Evolutionary conservation across 2,113 vertebrate species (phyloP).

Genomic region (Corythornis vintsioides): DNA sequence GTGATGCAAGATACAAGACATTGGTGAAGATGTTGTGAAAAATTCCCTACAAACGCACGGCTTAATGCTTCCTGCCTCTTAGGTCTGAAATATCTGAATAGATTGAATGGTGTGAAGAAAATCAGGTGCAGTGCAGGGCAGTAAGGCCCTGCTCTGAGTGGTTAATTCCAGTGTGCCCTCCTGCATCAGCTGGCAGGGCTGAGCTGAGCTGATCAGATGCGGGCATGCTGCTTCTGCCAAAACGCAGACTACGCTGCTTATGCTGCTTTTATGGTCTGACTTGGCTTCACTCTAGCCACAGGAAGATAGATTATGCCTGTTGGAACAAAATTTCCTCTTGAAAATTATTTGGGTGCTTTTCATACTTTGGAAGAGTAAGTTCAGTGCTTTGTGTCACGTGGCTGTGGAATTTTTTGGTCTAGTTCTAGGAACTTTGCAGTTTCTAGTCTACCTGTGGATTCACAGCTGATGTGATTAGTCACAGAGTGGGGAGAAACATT

Average conservation of each 20-base stretch:
- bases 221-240: constrained; percentile 59
- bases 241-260: constrained; percentile 57
- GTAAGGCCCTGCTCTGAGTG: background rate
- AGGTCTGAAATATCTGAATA: background rate
- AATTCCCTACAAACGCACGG: background rate
- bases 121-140: constrained; percentile 10
- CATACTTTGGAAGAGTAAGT: constrained; percentile 14
- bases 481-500: background rate
- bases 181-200: constrained; percentile 57
- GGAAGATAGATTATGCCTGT: constrained; percentile 27
- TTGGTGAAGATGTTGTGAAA: background rate
- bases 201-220: constrained; percentile 65
- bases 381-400: background rate
- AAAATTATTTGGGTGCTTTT: constrained; percentile 30
- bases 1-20: background rate
- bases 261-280: constrained; percentile 50
- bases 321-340: constrained; percentile 31
- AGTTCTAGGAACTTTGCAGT: background rate
- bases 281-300: constrained; percentile 35
- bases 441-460: background rate
- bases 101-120: background rate
- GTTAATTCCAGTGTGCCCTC: constrained; percentile 52
- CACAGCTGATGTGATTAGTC: background rate
- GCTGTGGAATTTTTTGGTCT: background rate
- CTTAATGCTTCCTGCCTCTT: background rate